phyloP scores from a whole-genome alignment of 2,888 invertebrate genomes.

The Nipponacmea schrenckii region DNA sequence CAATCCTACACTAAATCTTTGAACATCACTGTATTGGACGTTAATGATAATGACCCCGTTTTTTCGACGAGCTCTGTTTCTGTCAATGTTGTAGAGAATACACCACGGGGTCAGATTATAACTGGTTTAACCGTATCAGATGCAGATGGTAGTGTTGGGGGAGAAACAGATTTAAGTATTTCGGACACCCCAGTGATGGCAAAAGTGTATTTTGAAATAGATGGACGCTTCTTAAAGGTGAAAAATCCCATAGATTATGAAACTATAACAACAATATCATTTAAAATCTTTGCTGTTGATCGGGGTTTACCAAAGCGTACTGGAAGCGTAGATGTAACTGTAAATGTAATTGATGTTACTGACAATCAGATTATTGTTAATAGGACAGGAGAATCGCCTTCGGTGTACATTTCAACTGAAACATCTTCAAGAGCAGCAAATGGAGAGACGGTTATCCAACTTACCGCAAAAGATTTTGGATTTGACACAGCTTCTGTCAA shows the following conservation, averaged over 20 bases:
- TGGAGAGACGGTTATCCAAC: not conserved
- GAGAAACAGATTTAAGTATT: constrained; percentile 80
- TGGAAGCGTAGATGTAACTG: constrained; percentile 34
- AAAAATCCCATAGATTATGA: constrained; percentile 39
- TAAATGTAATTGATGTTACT: constrained; percentile 45
- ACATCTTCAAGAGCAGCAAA: not conserved
- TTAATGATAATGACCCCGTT: constrained; percentile 79
- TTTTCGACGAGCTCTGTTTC: constrained; percentile 74
- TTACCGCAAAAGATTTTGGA: not conserved
- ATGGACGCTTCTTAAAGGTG: constrained; percentile 34
- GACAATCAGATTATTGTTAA: constrained; percentile 42
- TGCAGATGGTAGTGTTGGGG: constrained; percentile 85
- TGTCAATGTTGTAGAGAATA: constrained; percentile 89
- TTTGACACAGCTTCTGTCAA: not conserved
- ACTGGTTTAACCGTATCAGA: constrained; percentile 85
- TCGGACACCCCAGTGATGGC: constrained; percentile 35
- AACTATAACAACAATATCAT: constrained; percentile 18
- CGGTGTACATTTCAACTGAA: not conserved
- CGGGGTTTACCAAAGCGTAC: constrained; percentile 26
- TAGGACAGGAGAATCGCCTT: not conserved
- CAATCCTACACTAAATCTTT: constrained; percentile 67
- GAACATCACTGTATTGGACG: constrained; percentile 87
- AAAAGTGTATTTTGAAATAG: constrained; percentile 34
- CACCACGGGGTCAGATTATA: constrained; percentile 85
- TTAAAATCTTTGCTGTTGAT: constrained; percentile 40